A percentile compares a stretch with the other conserved stretches of the same genome.
Conservation (phyloP, 2,113 vertebrate species). For the Ceratotherium simum region DNA sequence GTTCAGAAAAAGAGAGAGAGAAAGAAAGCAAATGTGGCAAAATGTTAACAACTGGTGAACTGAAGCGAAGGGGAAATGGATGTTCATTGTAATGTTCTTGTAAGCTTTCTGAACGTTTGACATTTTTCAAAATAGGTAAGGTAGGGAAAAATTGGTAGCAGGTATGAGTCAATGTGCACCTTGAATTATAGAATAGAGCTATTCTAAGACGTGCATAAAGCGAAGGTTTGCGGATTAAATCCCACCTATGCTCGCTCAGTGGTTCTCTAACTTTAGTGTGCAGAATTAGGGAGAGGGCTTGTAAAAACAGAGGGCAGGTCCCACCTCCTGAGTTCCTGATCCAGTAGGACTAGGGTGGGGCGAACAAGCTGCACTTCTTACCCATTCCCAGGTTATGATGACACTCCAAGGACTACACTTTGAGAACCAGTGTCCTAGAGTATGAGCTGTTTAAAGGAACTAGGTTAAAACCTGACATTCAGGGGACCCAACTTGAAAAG, state of each 20-base stretch:
- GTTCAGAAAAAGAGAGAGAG: neutral
- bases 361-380: neutral
- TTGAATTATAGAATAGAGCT: neutral
- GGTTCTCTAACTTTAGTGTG: neutral
- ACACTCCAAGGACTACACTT: neutral
- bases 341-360: neutral
- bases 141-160: neutral
- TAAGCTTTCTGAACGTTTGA: slow-evolving; percentile 9
- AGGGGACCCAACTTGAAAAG: neutral
- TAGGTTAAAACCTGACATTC: neutral
- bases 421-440: neutral
- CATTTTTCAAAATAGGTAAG: slow-evolving; percentile 28
- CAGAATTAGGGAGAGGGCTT: neutral
- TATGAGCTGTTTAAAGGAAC: neutral
- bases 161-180: neutral
- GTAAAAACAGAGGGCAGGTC: neutral
- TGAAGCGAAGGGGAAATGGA: neutral
- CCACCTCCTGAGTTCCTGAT: neutral
- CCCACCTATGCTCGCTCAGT: neutral
- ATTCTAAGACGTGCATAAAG: neutral
- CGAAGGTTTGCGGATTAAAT: neutral
- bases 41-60: neutral
- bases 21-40: neutral
- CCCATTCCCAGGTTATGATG: neutral
- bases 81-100: neutral